These are phyloP conservation scores for Aphis gossypii DNA, from an alignment of 1,140 invertebrate species.

Conservation along the genomic window DNA sequence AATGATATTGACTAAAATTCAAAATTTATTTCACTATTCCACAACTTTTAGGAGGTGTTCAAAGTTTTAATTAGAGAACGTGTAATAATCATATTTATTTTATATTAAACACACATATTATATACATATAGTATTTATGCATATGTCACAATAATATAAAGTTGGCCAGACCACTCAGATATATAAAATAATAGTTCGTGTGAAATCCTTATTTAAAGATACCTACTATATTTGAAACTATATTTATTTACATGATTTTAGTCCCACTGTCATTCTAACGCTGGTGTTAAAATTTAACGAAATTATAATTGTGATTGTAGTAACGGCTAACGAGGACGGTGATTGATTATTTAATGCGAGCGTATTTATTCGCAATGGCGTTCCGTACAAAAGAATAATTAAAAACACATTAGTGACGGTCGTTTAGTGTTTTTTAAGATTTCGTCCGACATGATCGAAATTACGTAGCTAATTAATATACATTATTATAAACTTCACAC, in stretches of 20 bases:
- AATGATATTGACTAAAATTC: too few species aligned
- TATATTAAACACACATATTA: too few species aligned
- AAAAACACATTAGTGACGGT: background rate
- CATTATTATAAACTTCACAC: background rate
- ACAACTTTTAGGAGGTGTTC: background rate
- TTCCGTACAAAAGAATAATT: background rate
- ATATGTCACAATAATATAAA: too few species aligned
- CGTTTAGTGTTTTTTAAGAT: background rate
- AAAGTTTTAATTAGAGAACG: background rate
- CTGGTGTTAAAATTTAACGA: background rate
- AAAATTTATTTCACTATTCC: background rate
- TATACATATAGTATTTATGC: too few species aligned
- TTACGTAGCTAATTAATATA: slow-evolving; percentile 4
- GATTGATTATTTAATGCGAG: background rate
- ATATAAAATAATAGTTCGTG: too few species aligned
- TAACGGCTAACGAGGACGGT: background rate
- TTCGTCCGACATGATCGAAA: background rate
- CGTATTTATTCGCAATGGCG: background rate
- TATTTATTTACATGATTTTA: background rate
- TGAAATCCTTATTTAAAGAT: background rate
- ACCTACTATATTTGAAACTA: background rate
- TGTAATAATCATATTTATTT: too few species aligned
- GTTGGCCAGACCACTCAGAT: too few species aligned
- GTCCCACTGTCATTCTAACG: background rate
- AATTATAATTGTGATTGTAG: background rate